Conservation (phyloP, 2,888 invertebrate genomes). For the Carcina quercana region DNA sequence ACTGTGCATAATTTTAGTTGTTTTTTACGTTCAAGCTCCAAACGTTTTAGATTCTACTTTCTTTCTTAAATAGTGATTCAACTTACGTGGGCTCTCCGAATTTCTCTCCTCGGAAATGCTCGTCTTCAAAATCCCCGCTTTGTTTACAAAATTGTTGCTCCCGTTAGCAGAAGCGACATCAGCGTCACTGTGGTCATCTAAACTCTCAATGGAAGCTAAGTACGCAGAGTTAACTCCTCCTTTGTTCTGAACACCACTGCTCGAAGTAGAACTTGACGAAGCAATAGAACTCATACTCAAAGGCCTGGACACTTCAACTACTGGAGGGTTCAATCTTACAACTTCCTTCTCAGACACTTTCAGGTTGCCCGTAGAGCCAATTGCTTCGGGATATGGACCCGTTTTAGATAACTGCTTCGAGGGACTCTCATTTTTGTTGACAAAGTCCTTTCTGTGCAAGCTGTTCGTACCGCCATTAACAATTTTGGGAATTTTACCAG, state of each 20-base stretch:
- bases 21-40: too few relatives aligned
- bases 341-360: slow-evolving; percentile 61
- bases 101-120: slow-evolving; percentile 47
- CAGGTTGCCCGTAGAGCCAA: slow-evolving; percentile 61
- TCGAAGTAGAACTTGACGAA: slow-evolving; percentile 79
- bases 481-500: slow-evolving; percentile 42
- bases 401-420: slow-evolving; percentile 46
- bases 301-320: slow-evolving; percentile 77
- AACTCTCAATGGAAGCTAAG: slow-evolving; percentile 90
- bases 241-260: slow-evolving; percentile 77
- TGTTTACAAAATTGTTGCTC: slow-evolving; percentile 60
- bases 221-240: slow-evolving; percentile 83
- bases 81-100: slow-evolving; percentile 49
- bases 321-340: slow-evolving; percentile 67
- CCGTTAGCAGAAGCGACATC: slow-evolving; percentile 72
- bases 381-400: slow-evolving; percentile 46
- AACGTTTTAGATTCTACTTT: too few relatives aligned
- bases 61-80: too few relatives aligned
- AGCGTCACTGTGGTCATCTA: slow-evolving; percentile 86
- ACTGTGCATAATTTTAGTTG: too few relatives aligned
- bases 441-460: slow-evolving; percentile 57
- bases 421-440: slow-evolving; percentile 38
- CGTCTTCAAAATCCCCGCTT: slow-evolving; percentile 45
- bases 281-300: slow-evolving; percentile 86
- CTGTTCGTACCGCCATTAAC: slow-evolving; percentile 46